Conservation (phyloP, 2,797 vertebrate species). For the Premnoplex brunnescens region DNA sequence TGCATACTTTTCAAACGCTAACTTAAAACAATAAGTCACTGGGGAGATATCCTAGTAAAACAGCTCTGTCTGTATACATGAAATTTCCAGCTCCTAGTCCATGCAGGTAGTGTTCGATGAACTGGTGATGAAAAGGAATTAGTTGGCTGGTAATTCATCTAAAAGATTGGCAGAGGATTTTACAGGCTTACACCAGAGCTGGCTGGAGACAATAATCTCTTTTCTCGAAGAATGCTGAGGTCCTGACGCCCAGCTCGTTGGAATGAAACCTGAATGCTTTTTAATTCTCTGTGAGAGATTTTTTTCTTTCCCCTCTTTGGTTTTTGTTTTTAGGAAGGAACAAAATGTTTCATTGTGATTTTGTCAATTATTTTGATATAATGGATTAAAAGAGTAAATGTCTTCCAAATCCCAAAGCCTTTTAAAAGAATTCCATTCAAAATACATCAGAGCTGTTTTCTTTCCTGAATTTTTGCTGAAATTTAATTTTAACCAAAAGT, state of each 20-base stretch:
- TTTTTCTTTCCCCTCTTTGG: constrained; percentile 18
- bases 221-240: constrained; percentile 57
- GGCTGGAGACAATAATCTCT: constrained; percentile 67
- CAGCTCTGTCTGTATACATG: constrained; percentile 7
- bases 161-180: constrained; percentile 69
- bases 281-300: constrained; percentile 60
- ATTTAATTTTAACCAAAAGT: constrained; percentile 47
- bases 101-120: constrained; percentile 62
- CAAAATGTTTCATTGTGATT: constrained; percentile 74
- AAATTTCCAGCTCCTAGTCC: constrained; percentile 41
- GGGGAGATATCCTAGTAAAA: constrained; percentile 29
- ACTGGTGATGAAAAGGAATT: constrained; percentile 62
- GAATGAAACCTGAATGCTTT: constrained; percentile 73
- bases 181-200: constrained; percentile 58
- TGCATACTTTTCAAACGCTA: neutral
- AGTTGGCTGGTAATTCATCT: constrained; percentile 66
- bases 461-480: constrained; percentile 27
- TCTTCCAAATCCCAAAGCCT: constrained; percentile 62
- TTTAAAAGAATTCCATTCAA: constrained; percentile 63
- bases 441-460: constrained; percentile 56
- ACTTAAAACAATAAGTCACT: constrained; percentile 29
- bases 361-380: constrained; percentile 72
- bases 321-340: constrained; percentile 68
- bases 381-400: constrained; percentile 69
- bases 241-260: constrained; percentile 64